Evolutionary conservation across 2,888 invertebrate genomes (phyloP), one percentile per base, ranked within the genome.

Genomic region (Kryphioiulus occultus): DNA sequence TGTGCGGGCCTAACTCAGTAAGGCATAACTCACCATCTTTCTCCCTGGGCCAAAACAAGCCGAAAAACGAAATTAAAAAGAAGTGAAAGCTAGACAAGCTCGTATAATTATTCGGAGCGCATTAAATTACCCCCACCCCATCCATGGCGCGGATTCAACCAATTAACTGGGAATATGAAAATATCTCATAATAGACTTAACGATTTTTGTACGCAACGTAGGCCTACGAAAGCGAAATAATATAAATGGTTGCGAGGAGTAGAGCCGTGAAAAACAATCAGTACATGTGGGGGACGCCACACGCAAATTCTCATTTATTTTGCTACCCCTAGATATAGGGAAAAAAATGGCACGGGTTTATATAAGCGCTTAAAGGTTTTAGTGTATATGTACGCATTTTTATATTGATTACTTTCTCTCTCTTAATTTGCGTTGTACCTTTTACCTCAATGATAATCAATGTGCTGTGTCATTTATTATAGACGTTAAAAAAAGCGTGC

Each of bases 101-200:
- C 26, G 68, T 68, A 68, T 68, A 68, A 68, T 68, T 68, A 68
- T 68, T 68, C 26, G 7, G 26, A 1, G 22, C 26, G 68, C 68
- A 26, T 68, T 68, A 68, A 68, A 68, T 68, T 68, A 68, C 68
- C 68, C 68, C 68, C 68, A 68, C 26, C 59, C 7, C 26, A 26
- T 68, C 22, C 26, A 68, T n/a, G 26, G 10, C 26, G 68, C 22
- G 68, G 68, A 84, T 84, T 84, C 35, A 84, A 84, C 84, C 84
- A 84, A 84, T 84, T 84, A 84, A 84, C 84, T 84, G 35, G 32
- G 42, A 84, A 84, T 84, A 84, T 84, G 84, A 84, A 84, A 84
- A 84, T 84, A 84, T 84, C 84, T 84, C 84, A 84, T 84, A 84
- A 84, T 84, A 84, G 84, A 84, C 84, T 84, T 84, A 84, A 84